phyloP scores from a whole-genome alignment of 2,888 invertebrate species.

The Meganola albula region DNA sequence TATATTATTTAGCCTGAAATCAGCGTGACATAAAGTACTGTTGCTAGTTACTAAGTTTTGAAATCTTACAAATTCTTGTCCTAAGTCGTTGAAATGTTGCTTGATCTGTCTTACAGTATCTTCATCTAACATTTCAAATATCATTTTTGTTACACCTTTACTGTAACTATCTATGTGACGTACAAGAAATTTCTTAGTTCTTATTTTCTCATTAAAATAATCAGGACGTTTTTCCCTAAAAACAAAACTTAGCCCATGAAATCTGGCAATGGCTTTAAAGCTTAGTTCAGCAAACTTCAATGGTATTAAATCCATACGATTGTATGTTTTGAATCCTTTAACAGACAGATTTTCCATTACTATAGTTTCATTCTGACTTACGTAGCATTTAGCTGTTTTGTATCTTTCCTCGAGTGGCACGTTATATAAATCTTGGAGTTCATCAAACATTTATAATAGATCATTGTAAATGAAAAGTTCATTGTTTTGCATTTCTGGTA shows the following conservation, averaged over 20 bases:
- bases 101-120: too few relatives aligned
- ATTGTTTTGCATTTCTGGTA: slow-evolving; percentile 29
- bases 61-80: slow-evolving; percentile 34
- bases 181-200: slow-evolving; percentile 15
- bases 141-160: too few relatives aligned
- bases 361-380: slow-evolving; percentile 31
- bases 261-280: slow-evolving; percentile 38
- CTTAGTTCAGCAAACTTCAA: slow-evolving; percentile 34
- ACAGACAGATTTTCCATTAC: slow-evolving; percentile 37
- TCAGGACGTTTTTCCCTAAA: slow-evolving; percentile 30
- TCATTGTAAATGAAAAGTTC: slow-evolving; percentile 40
- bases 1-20: slow-evolving; percentile 53
- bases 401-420: slow-evolving; percentile 35
- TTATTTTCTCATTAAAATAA: slow-evolving; percentile 32
- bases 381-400: slow-evolving; percentile 33
- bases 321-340: slow-evolving; percentile 33
- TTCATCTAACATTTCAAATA: too few relatives aligned
- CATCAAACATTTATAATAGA: slow-evolving; percentile 28
- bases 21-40: slow-evolving; percentile 48
- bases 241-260: slow-evolving; percentile 39
- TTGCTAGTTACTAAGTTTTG: slow-evolving; percentile 21
- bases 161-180: too few relatives aligned
- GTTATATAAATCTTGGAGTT: slow-evolving; percentile 33
- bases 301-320: slow-evolving; percentile 34
- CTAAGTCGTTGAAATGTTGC: too few relatives aligned